Evolutionary conservation across 2,113 vertebrate species (phyloP), one percentile per base, ranked within the genome.

Genomic region (Limnothrissa miodon): DNA sequence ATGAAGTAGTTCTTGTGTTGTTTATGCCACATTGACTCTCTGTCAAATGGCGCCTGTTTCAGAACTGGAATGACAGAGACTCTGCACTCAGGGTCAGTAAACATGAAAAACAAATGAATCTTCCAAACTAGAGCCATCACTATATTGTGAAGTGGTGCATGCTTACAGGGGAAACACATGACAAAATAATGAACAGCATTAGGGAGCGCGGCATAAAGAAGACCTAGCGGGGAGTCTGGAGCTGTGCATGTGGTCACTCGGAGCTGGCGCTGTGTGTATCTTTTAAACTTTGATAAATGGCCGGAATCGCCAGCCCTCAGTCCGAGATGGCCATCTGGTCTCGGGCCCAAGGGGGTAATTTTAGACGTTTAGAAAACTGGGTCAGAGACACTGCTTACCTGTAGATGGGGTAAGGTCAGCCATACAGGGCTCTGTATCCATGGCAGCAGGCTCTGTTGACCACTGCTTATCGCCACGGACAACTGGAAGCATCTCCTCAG

Each of bases 251-350:
- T 90, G 53, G 87, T 88, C 90, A 88, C 90, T 83, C 81, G 59
- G 84, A 88, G 89, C 91, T 92, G 91, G 93, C 91, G 90, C 90
- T 91, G 21, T 23, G 51, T 56, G 51, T 56, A 23, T 23, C 51
- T 56, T 56, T 56, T 56, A 56, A 48, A n/a, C 51, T 56, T 89
- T 93, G 92, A 94, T 93, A 92, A 93, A 94, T 92, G 93, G 91
- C 90, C 86, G 90, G 92, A 92, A 92, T 92, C 92, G 90, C 82
- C 88, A 89, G 85, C 91, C 90, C 89, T 91, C 87, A 91, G 92
- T 91, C 91, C 90, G 90, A 92, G 92, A 91, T 90, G 90, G 88
- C 93, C 93, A 93, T 93, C 93, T 94, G 93, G 91, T 89, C 33
- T 44, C 56, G 83, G 84, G 87, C 92, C 92, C 93, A 81, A 51